Evolutionary conservation across 2,888 invertebrate genomes (phyloP).

Genomic region (Tachina fera): DNA sequence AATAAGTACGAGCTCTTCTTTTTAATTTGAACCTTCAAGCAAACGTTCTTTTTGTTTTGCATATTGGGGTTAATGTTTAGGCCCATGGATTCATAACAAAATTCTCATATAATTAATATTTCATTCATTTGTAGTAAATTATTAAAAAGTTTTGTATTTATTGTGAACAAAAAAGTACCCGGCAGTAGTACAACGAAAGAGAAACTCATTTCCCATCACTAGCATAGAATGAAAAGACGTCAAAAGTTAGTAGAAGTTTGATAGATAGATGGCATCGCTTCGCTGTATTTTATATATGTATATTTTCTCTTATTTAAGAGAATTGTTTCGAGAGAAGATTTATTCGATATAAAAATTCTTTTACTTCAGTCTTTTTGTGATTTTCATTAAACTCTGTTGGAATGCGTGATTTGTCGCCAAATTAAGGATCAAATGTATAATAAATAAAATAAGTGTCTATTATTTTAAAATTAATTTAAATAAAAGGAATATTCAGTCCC

Average conservation of each 20-base stretch:
- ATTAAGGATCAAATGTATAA: not conserved
- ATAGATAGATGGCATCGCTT: not conserved
- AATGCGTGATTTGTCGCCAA: slow-evolving; percentile 46
- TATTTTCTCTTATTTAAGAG: slow-evolving; percentile 11
- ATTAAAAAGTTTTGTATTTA: no score
- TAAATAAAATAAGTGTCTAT: not conserved
- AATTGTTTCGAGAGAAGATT: not conserved
- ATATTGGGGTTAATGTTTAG: no score
- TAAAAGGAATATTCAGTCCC: not conserved
- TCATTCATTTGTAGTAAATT: no score
- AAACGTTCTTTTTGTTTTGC: no score
- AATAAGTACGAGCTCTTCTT: no score
- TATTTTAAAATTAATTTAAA: not conserved
- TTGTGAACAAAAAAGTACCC: no score
- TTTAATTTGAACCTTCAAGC: no score
- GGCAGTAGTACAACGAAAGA: no score
- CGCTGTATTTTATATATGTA: not conserved
- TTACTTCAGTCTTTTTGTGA: slow-evolving; percentile 58
- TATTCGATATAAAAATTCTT: slow-evolving; percentile 34
- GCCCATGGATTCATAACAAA: no score
- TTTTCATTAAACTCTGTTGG: slow-evolving; percentile 56
- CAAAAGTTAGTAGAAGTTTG: not conserved
- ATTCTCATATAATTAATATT: no score
- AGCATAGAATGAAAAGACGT: not conserved
- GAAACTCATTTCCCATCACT: no score